Evolutionary conservation across 2,797 vertebrate species (phyloP), one percentile per base, ranked within the genome.

Genomic region (Cottoperca gobio): DNA sequence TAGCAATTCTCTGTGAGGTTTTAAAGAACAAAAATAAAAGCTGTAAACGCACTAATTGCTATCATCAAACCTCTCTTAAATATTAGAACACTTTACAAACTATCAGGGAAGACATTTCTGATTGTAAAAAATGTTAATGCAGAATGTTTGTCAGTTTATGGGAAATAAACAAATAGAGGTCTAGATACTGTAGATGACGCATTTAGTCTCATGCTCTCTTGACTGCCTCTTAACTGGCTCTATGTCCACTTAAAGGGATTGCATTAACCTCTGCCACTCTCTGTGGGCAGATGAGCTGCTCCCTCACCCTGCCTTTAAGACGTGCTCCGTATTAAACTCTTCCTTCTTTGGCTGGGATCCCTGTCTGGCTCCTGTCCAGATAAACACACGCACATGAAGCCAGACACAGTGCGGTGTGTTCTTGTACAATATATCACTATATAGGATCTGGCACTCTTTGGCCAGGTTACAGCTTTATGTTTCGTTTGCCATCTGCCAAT

Each of bases 161-260:
- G n/a, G n/a, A 43, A 70, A 82, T 59, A 64, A 62, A 84, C 23
- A 72, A 78, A 76, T 57, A 50, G 11, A 37, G 2, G 53, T n/a
- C n/a, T n/a, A n/a, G 64, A 60, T 71, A 65, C 23, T 48, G 45
- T 48, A 37, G 72, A 78, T 76, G 42, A 81, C 54, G 87, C 54
- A 70, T 83, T 86, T 70, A 73, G 78, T 79, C 57, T 66, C 46
- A 16, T 61, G 70, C 58, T 66, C 71, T 81, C 68, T 54, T 84
- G 79, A 89, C 85, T 70, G 74, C 76, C 63, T 86, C 89, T 89
- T 84, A 79, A 89, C 86, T 52, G 50, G 77, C 88, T 86, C 83
- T 57, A 62, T 88, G 87, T 88, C 86, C 88, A 89, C 80, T 92
- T 90, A 91, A 88, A 91, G 71, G 70, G 84, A 88, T 90, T 90